Evolutionary conservation across 2,888 invertebrate species (phyloP), one percentile per base, ranked within the genome.

Genomic region (Ecdyonurus torrentis): DNA sequence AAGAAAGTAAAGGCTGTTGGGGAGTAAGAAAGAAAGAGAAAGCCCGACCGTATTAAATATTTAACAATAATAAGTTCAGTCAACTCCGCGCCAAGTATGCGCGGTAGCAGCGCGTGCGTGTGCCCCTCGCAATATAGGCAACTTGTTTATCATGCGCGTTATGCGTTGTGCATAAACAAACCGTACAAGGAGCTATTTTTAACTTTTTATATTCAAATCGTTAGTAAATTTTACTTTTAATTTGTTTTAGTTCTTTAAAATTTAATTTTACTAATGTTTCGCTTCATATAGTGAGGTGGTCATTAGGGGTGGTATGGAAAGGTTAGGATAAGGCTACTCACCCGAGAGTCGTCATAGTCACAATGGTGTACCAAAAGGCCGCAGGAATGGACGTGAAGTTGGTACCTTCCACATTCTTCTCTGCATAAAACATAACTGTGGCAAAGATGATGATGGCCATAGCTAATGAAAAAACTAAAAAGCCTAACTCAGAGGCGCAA

Each of bases 361-460:
- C 99, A 74, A 99, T 99, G 74, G 99, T 99, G 81, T 99, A 99
- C 99, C 99, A 99, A 78, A 99, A 99, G 69, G 99, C 97, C 63
- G 97, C 95, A 65, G 99, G 99, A 79, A 99, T 99, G 75, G 96
- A 97, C 67, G 95, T 98, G 82, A 99, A 99, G 77, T 91, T 91
- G 63, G 98, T 98, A 71, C 89, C 89, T 71, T 87, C 87, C 68
- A 95, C 97, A 76, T 97, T 97, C 80, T 99, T 99, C 82, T 99
- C 99, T 61, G 98, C 97, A 81, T 99, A 99, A 81, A 95, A 99
- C 97, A 99, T 99, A 70, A 99, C 96, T 53, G 99, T 99, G 67
- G 99, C 98, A 77, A 99, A 99, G 73, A 99, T 99, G 72, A 99
- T 98, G 76, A 99, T 99, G 72, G 99, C 99, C 98, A 99, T 98